Conservation (phyloP, 1,140 invertebrate species). For the Goniozus legneri region DNA sequence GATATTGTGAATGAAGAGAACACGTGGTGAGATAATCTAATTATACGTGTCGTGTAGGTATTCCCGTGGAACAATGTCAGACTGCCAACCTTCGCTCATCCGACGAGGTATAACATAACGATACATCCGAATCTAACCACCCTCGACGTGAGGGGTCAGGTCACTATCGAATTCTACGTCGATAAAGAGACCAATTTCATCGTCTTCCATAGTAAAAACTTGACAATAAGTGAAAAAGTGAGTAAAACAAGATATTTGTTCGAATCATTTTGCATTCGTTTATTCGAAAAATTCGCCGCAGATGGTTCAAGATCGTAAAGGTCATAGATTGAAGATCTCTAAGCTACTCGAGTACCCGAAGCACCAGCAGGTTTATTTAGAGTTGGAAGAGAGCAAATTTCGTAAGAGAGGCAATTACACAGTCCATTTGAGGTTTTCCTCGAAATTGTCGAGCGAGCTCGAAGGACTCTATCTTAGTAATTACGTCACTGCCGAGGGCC, state of each 20-base stretch:
- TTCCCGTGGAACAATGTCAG: constrained; percentile 89
- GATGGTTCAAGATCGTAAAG: constrained; percentile 69
- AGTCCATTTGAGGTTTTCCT: constrained; percentile 79
- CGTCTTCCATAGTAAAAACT: constrained; percentile 85
- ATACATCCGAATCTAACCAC: constrained; percentile 93
- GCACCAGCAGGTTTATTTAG: constrained; percentile 83
- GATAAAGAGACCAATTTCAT: constrained; percentile 83
- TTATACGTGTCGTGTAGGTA: constrained; percentile 50
- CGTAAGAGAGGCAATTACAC: constrained; percentile 77
- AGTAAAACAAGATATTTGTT: constrained; percentile 20
- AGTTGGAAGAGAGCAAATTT: constrained; percentile 71
- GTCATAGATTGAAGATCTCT: constrained; percentile 68
- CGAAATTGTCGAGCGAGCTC: constrained; percentile 72
- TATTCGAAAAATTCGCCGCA: constrained; percentile 39
- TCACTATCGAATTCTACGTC: constrained; percentile 79
- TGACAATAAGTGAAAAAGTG: constrained; percentile 82
- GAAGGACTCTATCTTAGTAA: constrained; percentile 92
- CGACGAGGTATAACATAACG: constrained; percentile 82
- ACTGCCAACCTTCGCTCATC: constrained; percentile 76
- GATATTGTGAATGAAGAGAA: neutral
- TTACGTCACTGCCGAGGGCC: constrained; percentile 70
- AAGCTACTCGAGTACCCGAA: constrained; percentile 76
- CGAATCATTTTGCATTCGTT: neutral
- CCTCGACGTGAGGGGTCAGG: constrained; percentile 84
- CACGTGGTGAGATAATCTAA: too few species aligned